These are phyloP conservation scores for Chirona hameri DNA, from an alignment of 2,888 invertebrate species.

Conservation along the genomic window DNA sequence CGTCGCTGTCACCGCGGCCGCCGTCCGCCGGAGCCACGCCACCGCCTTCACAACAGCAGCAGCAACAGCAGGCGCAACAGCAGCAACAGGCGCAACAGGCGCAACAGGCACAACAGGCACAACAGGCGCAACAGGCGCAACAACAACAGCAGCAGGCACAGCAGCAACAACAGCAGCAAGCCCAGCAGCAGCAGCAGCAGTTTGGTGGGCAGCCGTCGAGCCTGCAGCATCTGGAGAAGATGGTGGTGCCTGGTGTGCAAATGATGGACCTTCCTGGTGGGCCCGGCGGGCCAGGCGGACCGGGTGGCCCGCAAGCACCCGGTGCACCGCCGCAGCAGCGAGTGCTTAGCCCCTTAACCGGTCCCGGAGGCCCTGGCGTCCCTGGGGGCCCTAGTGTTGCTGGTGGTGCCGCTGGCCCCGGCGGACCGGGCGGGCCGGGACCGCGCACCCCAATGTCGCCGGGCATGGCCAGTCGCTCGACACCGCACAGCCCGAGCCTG, in stretches of 20 bases:
- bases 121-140: background rate
- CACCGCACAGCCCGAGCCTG: constrained; percentile 12
- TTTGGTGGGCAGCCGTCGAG: constrained; percentile 40
- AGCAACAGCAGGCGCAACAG: background rate
- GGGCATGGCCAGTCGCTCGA: background rate
- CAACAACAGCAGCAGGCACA: background rate
- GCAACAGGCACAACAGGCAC: background rate
- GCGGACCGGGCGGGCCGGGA: background rate
- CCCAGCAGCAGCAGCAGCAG: background rate
- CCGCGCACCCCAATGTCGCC: constrained; percentile 9
- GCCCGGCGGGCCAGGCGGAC: background rate
- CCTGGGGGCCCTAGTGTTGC: background rate
- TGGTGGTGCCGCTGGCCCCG: too few species aligned
- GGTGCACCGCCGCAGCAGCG: background rate
- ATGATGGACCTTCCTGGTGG: constrained; percentile 11
- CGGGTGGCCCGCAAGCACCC: background rate
- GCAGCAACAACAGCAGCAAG: background rate
- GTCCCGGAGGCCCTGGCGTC: too few species aligned
- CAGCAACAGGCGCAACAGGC: background rate
- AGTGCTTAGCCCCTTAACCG: background rate
- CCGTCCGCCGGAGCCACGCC: constrained; percentile 1
- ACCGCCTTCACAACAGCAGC: constrained; percentile 8
- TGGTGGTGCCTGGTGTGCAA: constrained; percentile 72
- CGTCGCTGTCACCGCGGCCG: background rate
- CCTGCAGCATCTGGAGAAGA: constrained; percentile 68